Conservation (phyloP, 2,797 vertebrate species). For the Sebastes cheni region DNA sequence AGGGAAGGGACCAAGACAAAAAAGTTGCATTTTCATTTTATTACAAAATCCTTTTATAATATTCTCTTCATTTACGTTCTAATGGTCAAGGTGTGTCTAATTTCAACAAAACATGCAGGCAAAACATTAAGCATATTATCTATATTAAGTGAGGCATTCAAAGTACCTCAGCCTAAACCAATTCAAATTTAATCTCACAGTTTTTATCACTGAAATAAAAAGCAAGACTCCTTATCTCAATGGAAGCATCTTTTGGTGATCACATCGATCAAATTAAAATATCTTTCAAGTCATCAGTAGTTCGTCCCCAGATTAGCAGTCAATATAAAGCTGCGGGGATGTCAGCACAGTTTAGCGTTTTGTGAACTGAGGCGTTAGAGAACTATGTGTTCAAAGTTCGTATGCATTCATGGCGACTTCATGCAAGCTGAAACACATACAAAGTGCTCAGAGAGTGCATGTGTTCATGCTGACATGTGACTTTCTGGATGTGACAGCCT, state of each 20-base stretch:
- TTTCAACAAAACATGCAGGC: conserved; percentile 14
- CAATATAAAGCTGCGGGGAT: not conserved
- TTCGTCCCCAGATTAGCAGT: not conserved
- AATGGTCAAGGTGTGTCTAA: not conserved
- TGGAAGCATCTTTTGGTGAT: not conserved
- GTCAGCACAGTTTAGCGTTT: not conserved
- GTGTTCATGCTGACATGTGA: conserved; percentile 15
- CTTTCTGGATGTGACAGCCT: conserved; percentile 26
- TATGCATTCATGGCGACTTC: not conserved
- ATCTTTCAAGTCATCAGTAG: not conserved
- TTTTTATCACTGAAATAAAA: not conserved
- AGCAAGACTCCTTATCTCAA: not conserved
- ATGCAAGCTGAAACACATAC: conserved; percentile 18
- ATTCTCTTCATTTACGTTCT: not conserved
- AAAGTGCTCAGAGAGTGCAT: not conserved
- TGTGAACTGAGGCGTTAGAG: not conserved
- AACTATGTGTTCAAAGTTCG: not conserved
- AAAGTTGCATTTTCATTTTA: not conserved
- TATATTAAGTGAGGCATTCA: not conserved
- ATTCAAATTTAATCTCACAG: not conserved
- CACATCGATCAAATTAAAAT: not conserved
- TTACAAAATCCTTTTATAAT: not conserved
- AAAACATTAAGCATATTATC: conserved; percentile 8
- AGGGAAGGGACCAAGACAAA: not conserved
- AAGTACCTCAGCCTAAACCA: not conserved